Base-by-base conservation (phyloP, 2,113 vertebrate genomes). In the Bubo bubo region DNA sequence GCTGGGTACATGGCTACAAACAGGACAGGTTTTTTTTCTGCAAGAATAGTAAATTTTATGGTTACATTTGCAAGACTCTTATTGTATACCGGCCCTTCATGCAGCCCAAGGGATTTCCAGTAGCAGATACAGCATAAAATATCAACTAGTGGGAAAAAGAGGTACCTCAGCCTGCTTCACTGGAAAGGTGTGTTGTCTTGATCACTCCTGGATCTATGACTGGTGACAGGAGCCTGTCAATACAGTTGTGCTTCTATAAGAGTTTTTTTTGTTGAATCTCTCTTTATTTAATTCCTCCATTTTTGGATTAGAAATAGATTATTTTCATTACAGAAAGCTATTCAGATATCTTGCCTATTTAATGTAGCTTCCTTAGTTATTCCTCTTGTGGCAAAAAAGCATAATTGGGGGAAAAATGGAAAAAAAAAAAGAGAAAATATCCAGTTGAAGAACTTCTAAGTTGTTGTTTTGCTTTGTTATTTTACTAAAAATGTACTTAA, bases 1-100 rank as follows among this genome's bases (percentile, higher is more conserved):
- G 18, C 5, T 56, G 35, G 10, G 30, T 22, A 27, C 0, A 1
- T 2, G 9, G 49, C 39, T 67, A 35, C 16, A 13, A 37, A 4
- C 13, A 27, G 64, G 14, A 43, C 8, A 10, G 4, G 10, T 71
- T 50, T 39, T 39, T 19, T 14, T 49, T 20, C 30, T n/a, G 3
- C 2, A 45, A 58, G 76, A 67, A 15, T 9, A 3, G 12, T 6
- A 14, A 1, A 0, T 60, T 86, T 60, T 52, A 55, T 13, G 34
- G 28, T 30, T 72, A 7, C 0, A 0, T 86, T 68, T 90, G 27
- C 39, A 72, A 71, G 63, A 19, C 8, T 7, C 14, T 37, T 56
- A 9, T 7, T 74, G 15, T 20, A 14, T n/a, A 2, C 15, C 3
- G 22, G 28, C 23, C 50, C 23, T 64, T 82, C 14, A 3, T 14